Evolutionary conservation across 2,797 vertebrate species (phyloP).

Genomic region (Bovichtus variegatus): DNA sequence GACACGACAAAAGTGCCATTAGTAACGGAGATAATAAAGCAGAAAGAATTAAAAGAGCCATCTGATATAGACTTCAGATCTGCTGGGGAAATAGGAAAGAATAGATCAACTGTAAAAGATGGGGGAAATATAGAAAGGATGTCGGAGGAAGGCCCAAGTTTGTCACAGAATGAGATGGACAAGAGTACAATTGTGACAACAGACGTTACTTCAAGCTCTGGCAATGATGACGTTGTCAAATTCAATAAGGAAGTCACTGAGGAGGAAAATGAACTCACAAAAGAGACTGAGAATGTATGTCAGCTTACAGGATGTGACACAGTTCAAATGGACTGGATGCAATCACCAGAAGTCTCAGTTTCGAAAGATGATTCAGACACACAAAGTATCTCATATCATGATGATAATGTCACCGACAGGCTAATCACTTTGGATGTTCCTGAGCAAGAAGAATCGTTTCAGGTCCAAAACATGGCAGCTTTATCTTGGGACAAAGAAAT

Average conservation of each 20-base stretch:
- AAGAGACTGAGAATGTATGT: conserved; percentile 13
- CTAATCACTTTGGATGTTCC: not conserved
- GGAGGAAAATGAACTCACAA: conserved; percentile 1
- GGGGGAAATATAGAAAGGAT: conserved; percentile 12
- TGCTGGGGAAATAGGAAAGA: not conserved
- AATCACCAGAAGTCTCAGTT: conserved; percentile 37
- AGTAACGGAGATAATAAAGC: not conserved
- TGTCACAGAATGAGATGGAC: conserved; percentile 3
- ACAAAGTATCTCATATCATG: conserved; percentile 27
- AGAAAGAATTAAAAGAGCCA: conserved; percentile 27
- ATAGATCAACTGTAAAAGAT: not conserved
- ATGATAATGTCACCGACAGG: not conserved
- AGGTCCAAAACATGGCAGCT: conserved; percentile 10
- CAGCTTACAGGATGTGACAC: conserved; percentile 22
- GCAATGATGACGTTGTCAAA: conserved; percentile 4
- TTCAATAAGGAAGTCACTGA: conserved; percentile 18
- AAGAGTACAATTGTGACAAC: not conserved
- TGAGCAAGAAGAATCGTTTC: conserved; percentile 28
- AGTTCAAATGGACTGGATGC: conserved; percentile 23
- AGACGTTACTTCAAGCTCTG: conserved; percentile 5
- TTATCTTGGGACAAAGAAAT: conserved; percentile 17
- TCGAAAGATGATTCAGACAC: conserved; percentile 24
- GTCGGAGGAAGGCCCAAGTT: not conserved
- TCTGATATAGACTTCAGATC: not conserved
- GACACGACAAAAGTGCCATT: conserved; percentile 15